Percentiles rank a stretch among this genome's conserved stretches.
phyloP scores from a whole-genome alignment of 2,888 invertebrate genomes.

The Andrena praecox region DNA sequence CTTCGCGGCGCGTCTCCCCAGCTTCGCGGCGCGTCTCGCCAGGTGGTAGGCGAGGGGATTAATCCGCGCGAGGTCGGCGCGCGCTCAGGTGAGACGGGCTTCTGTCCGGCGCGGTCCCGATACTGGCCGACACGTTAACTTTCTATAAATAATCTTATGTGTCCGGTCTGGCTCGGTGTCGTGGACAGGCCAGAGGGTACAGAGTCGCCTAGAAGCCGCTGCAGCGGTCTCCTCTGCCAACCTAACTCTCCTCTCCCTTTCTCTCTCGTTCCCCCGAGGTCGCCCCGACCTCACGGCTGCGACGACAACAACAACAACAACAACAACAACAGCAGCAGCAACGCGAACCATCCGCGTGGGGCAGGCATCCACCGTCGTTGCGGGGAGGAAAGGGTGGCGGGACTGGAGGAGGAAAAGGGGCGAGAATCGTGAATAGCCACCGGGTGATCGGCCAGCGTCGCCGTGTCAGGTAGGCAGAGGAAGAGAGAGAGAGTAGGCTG shows the following conservation, averaged over 20 bases:
- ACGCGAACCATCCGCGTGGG: neutral
- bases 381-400: neutral
- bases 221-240: slow-evolving; percentile 57
- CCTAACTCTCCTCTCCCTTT: slow-evolving; percentile 34
- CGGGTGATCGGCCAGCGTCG: slow-evolving; percentile 18
- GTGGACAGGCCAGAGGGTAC: slow-evolving; percentile 48
- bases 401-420: slow-evolving; percentile 25
- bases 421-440: slow-evolving; percentile 28
- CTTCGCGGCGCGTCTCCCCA: slow-evolving; percentile 7
- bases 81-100: slow-evolving; percentile 57
- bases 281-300: slow-evolving; percentile 18
- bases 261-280: slow-evolving; percentile 27
- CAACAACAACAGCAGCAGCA: neutral
- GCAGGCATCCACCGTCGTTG: neutral
- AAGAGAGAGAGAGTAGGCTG: slow-evolving; percentile 82
- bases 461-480: slow-evolving; percentile 61
- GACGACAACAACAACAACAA: slow-evolving; percentile 3
- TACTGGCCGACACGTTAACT: slow-evolving; percentile 41
- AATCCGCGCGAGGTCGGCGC: slow-evolving; percentile 4
- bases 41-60: slow-evolving; percentile 38
- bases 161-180: slow-evolving; percentile 56
- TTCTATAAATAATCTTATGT: slow-evolving; percentile 69
- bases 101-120: slow-evolving; percentile 33
- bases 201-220: slow-evolving; percentile 70
- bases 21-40: slow-evolving; percentile 16